Base-by-base conservation (phyloP, 2,797 vertebrate species). In the Telmatherina bonti region DNA sequence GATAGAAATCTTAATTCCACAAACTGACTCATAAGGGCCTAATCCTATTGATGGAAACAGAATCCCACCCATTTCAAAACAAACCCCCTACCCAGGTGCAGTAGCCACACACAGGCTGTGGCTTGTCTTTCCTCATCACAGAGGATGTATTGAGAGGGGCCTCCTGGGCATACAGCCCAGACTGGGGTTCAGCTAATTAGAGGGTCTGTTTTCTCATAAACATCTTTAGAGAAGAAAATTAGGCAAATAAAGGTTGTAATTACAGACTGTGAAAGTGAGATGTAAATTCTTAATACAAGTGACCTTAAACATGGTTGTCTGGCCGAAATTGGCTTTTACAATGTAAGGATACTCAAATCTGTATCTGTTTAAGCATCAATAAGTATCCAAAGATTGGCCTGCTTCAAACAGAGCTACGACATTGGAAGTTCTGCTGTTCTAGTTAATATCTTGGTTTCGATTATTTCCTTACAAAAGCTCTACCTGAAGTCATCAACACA, bases 31-130 rank as follows among this genome's bases (percentile, higher is more conserved):
- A 90, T 81, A 78, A 88, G 82, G 81, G 79, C 66, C 83, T 94
- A 95, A 95, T 94, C 93, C 93, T 90, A 89, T 93, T 94, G 91
- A 91, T 93, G 91, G 91, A 93, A 93, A 94, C 93, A 93, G 82
- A 93, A 93, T 93, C 93, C 93, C 93, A 92, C 91, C 92, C 90
- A 69, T 88, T 89, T 89, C 89, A 83, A 87, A 89, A 78, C 84
- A 85, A 67, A 84, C 85, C 62, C 35, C 83, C 74, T 90, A 88
- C 92, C 89, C 93, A 94, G 94, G 93, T 95, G 92, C 85, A 84
- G 75, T 61, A 61, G 84, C 85, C 79, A 87, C 86, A 86, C 86
- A 89, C 91, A 92, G 83, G 88, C 86, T 82, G 80, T 67, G 87
- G 87, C 91, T 89, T 90, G 88, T 91, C 82, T 83, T 62, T 83